phyloP scores from a whole-genome alignment of 2,888 invertebrate species.

The Synanthedon myopaeformis region DNA sequence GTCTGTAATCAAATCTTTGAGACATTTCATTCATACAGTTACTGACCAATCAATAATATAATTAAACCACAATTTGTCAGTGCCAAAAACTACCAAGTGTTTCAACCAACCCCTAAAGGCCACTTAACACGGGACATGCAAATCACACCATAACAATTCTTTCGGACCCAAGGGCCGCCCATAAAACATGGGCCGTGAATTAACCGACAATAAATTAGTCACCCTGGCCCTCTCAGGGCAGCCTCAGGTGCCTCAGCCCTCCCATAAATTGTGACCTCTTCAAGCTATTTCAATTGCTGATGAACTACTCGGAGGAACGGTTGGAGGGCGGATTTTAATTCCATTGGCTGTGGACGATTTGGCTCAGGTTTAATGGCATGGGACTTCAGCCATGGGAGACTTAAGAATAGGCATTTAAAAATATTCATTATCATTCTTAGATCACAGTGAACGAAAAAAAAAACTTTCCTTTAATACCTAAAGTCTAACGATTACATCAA shows the following conservation, averaged over 20 bases:
- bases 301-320: conserved; percentile 1
- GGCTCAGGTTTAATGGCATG: no score
- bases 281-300: conserved; percentile 16
- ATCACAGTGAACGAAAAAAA: no score
- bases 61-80: conserved; percentile 2
- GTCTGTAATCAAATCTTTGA: background rate
- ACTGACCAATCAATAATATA: background rate
- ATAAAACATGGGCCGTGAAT: conserved; percentile 43
- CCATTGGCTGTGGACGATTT: background rate
- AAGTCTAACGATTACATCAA: no score
- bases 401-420: no score
- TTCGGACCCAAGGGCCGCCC: conserved; percentile 23
- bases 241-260: conserved; percentile 30
- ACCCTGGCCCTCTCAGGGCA: conserved; percentile 19
- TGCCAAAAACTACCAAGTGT: conserved; percentile 8
- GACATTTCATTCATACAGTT: background rate
- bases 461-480: no score
- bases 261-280: conserved; percentile 37
- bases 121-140: conserved; percentile 48
- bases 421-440: no score
- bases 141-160: conserved; percentile 53
- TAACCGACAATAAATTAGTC: conserved; percentile 50
- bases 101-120: conserved; percentile 16
- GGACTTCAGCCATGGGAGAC: no score
- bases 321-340: background rate